Evolutionary conservation across 2,113 vertebrate species (phyloP).

Genomic region (Tychaedon coryphoeus): DNA sequence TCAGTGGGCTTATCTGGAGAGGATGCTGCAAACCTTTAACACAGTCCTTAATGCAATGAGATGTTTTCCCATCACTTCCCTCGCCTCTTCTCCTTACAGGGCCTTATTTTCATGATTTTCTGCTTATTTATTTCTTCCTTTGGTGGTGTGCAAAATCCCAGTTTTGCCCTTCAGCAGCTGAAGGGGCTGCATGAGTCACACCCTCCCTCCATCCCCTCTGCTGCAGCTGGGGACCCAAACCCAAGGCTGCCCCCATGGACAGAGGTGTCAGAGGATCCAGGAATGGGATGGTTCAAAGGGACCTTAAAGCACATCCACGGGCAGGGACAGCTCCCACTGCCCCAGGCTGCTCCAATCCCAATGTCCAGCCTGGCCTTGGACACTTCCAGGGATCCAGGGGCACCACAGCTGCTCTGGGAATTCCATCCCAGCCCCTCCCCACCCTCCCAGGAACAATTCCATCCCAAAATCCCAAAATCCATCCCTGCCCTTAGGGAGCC

Average conservation of each 20-base stretch:
- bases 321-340: fast-evolving
- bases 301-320: not conserved
- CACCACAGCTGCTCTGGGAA: not conserved
- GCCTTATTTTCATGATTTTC: not conserved
- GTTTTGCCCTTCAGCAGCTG: not conserved
- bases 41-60: not conserved
- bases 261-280: not conserved
- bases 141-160: fast-evolving
- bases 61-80: not conserved
- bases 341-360: not conserved
- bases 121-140: not conserved
- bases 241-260: fast-evolving
- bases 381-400: not conserved
- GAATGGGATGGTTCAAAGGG: not conserved
- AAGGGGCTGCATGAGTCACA: fast-evolving
- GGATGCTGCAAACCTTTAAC: not conserved
- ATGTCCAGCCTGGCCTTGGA: fast-evolving
- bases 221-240: not conserved
- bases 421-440: not conserved
- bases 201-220: not conserved
- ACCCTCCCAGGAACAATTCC: not conserved
- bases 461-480: not conserved
- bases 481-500: not conserved
- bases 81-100: not conserved
- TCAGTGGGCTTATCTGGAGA: not conserved